Evolutionary conservation across 2,888 invertebrate genomes (phyloP).

Genomic region (Tuta absoluta): DNA sequence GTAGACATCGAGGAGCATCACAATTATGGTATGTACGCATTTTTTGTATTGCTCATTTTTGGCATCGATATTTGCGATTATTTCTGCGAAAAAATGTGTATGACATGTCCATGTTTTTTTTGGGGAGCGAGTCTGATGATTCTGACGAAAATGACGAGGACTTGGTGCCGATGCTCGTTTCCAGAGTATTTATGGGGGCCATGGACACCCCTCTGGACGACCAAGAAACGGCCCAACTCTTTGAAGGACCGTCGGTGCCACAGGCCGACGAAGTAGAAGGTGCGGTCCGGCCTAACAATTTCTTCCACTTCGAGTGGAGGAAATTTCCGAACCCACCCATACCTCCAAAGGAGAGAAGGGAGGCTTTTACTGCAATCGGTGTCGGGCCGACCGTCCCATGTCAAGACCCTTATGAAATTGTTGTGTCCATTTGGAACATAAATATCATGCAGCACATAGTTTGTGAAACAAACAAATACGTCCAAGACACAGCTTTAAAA

Average conservation of each 20-base stretch:
- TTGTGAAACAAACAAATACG: conserved; percentile 39
- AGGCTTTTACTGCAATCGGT: neutral
- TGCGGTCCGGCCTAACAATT: neutral
- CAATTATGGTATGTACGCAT: neutral
- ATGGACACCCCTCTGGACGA: neutral
- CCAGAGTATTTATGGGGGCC: neutral
- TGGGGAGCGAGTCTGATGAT: neutral
- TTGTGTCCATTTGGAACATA: conserved; percentile 42
- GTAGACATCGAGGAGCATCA: neutral
- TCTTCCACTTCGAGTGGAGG: conserved; percentile 6
- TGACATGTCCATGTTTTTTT: neutral
- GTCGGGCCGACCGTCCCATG: conserved; percentile 33
- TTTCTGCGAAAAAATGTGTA: neutral
- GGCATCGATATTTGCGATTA: neutral
- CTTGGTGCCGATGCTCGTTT: neutral
- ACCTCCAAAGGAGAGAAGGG: neutral
- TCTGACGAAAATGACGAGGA: neutral
- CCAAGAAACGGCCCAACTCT: too few species aligned
- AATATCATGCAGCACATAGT: conserved; percentile 40
- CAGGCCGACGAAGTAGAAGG: neutral
- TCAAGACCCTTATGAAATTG: conserved; percentile 37
- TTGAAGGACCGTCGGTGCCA: too few species aligned
- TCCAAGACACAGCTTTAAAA: conserved; percentile 35
- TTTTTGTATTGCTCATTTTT: neutral
- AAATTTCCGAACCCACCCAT: neutral